These are phyloP conservation scores for Sebastes minor DNA, from an alignment of 2,797 vertebrate species.

Conservation along the genomic window DNA sequence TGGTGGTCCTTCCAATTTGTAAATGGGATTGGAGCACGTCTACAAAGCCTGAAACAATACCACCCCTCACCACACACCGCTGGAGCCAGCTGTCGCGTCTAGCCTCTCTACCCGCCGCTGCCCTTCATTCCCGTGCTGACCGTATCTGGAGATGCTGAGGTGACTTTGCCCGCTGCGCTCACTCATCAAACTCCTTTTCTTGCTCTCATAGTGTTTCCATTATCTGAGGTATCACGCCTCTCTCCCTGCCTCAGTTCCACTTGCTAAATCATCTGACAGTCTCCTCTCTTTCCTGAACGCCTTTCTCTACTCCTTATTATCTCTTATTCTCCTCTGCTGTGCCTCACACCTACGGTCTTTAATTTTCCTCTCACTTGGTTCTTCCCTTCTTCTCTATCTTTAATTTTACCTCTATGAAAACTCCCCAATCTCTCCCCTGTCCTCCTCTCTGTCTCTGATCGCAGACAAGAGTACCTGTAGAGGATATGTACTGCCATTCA, in stretches of 20 bases:
- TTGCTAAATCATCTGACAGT: slow-evolving; percentile 28
- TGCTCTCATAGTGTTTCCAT: slow-evolving; percentile 11
- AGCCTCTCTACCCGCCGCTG: slow-evolving; percentile 12
- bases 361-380: slow-evolving; percentile 15
- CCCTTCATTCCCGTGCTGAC: slow-evolving; percentile 24
- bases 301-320: slow-evolving; percentile 12
- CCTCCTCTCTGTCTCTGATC: not conserved
- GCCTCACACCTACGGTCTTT: slow-evolving; percentile 9
- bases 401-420: slow-evolving; percentile 10
- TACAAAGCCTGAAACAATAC: slow-evolving; percentile 64
- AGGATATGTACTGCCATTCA: slow-evolving; percentile 22
- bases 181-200: slow-evolving; percentile 18
- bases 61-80: slow-evolving; percentile 53
- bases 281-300: not conserved
- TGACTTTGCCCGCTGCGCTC: slow-evolving; percentile 24
- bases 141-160: slow-evolving; percentile 8
- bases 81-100: slow-evolving; percentile 47
- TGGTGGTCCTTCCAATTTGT: slow-evolving; percentile 48
- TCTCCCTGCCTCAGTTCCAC: slow-evolving; percentile 7
- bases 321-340: slow-evolving; percentile 1
- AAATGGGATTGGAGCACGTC: slow-evolving; percentile 54
- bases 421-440: not conserved
- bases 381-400: slow-evolving; percentile 6
- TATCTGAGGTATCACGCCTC: slow-evolving; percentile 31
- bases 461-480: slow-evolving; percentile 5